Evolutionary conservation across 2,888 invertebrate species (phyloP), one percentile per base, ranked within the genome.

Genomic region (Galeopsomyia nigrocyanea): DNA sequence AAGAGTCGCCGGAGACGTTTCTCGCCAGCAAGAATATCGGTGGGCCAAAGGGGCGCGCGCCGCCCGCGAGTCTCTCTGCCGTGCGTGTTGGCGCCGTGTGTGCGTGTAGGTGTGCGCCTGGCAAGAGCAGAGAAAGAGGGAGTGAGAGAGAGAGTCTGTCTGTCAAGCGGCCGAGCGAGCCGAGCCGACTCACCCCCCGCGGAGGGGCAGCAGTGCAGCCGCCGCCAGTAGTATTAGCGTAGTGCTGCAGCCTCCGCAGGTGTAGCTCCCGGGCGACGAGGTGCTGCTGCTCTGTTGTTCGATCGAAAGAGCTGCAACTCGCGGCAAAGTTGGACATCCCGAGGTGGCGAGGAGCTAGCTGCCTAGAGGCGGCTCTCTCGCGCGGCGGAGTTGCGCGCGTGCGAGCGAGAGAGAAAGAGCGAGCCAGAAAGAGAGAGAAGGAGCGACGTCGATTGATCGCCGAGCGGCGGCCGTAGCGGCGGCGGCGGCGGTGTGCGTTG

Each of bases 361-460:
- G 3, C 26, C 26, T 26, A 2, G 39, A 39, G 39, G 39, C 39
- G 39, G 39, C 39, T 39, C 31, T 31, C 39, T 7, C 10, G 39
- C 26, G 26, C 3, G 5, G 26, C 26, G 39, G 7, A 58, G 50
- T 21, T 19, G 2, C 26, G 60, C 16, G 60, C 16, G 51, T 69
- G 57, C 14, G 17, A 56, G 19, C n/a, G 19, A 17, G 21, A 22
- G 49, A 69, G 65, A 47, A 14, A 63, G 49, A 21, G 57, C 31
- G 58, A 26, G 51, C 66, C 16, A 50, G 21, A 31, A 17, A 56
- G 46, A 69, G 60, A 50, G 68, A 39, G 66, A 70, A 26, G 31
- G 58, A 26, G 75, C 76, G 77, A 78, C 67, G 62, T 47, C 50
- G 60, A 62, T 49, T 49, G 47, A 63, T 55, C 31, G 61, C 6